A percentile compares a stretch with the other conserved stretches of the same genome.
Evolutionary conservation across 2,888 invertebrate species (phyloP).

Genomic region (Athalia circularis): DNA sequence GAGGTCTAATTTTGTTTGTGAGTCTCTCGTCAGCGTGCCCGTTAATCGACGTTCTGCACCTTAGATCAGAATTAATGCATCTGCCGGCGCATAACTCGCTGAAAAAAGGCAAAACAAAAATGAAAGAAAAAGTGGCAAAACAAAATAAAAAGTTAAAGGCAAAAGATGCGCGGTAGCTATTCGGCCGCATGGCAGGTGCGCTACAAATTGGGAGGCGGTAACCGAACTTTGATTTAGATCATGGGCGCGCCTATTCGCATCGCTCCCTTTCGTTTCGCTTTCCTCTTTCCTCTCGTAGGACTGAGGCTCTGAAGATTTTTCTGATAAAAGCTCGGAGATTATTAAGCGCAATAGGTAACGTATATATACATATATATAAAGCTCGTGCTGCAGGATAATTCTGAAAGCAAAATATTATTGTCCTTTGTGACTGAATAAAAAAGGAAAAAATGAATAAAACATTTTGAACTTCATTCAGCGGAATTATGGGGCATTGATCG

Average conservation of each 20-base stretch:
- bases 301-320: no score
- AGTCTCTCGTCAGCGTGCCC: background rate
- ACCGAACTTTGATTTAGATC: conserved; percentile 33
- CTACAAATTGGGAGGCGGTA: conserved; percentile 40
- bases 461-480: no score
- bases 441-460: no score
- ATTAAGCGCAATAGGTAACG: no score
- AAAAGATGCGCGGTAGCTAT: conserved; percentile 28
- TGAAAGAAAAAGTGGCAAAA: background rate
- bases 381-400: no score
- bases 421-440: no score
- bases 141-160: background rate
- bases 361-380: no score
- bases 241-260: conserved; percentile 9
- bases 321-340: no score
- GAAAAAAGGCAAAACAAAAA: conserved; percentile 3
- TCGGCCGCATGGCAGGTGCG: conserved; percentile 21
- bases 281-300: background rate
- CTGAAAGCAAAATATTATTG: no score
- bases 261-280: conserved; percentile 10
- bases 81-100: conserved; percentile 23
- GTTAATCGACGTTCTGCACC: conserved; percentile 24
- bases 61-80: conserved; percentile 18
- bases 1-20: conserved; percentile 27
- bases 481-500: no score